Percentiles rank a stretch among this genome's conserved stretches.
Conservation (phyloP, 2,797 vertebrate genomes). For the Paratrypauchen microcephalus region DNA sequence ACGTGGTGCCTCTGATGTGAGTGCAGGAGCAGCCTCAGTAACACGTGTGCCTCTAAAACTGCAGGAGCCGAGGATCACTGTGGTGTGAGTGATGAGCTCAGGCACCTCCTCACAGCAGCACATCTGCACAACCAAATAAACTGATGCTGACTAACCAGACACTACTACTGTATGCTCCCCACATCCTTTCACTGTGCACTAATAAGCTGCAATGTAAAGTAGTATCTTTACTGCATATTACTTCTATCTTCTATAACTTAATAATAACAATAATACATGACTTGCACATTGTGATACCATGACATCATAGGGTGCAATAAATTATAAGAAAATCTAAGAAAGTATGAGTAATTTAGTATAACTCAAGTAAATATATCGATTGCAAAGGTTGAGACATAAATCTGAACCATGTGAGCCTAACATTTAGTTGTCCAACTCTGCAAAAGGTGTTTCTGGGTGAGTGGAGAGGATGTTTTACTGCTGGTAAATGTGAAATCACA, state of each 20-base stretch:
- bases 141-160: slow-evolving; percentile 1
- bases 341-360: neutral
- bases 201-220: too few relatives aligned
- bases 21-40: neutral
- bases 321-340: neutral
- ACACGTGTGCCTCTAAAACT: neutral
- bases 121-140: neutral
- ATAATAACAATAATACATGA: too few relatives aligned
- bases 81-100: slow-evolving; percentile 14
- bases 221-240: too few relatives aligned
- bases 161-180: neutral
- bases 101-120: slow-evolving; percentile 10
- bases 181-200: slow-evolving; percentile 3
- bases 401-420: neutral
- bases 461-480: slow-evolving; percentile 55
- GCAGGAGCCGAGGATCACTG: slow-evolving; percentile 1
- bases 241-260: too few relatives aligned
- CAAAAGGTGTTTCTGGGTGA: slow-evolving; percentile 34
- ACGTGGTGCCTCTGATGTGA: neutral
- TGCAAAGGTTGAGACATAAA: neutral
- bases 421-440: slow-evolving; percentile 21
- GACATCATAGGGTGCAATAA: too few relatives aligned
- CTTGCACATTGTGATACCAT: too few relatives aligned
- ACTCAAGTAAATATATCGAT: neutral
- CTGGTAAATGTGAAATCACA: slow-evolving; percentile 62